Conservation (phyloP, 2,797 vertebrate species). For the Sebastes matsubarae region DNA sequence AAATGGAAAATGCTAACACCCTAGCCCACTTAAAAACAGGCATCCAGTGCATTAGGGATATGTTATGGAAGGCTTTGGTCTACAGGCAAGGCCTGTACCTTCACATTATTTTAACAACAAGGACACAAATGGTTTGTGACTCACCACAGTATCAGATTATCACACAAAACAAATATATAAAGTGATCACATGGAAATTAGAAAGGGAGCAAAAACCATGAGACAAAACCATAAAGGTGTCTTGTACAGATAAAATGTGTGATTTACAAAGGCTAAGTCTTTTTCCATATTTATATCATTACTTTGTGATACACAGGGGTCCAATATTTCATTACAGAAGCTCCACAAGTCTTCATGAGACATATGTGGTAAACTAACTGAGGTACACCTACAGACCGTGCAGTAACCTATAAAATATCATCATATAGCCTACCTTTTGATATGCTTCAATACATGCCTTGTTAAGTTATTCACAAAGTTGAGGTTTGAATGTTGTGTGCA, state of each 20-base stretch:
- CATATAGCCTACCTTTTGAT: neutral
- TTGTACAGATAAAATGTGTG: neutral
- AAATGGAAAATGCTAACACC: conserved; percentile 17
- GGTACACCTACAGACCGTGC: neutral
- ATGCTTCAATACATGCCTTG: conserved; percentile 14
- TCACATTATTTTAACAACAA: conserved; percentile 1
- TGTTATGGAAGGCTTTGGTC: neutral
- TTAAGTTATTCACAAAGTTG: conserved; percentile 20
- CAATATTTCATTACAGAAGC: conserved; percentile 11
- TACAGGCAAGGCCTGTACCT: neutral
- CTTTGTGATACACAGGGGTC: neutral
- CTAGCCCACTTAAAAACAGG: neutral
- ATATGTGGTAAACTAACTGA: neutral
- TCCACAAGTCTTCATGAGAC: neutral
- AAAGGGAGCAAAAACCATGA: neutral
- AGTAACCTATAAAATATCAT: neutral
- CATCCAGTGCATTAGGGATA: neutral
- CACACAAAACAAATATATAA: neutral
- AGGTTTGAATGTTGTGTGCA: conserved; percentile 9
- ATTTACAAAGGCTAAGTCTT: neutral
- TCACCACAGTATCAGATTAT: neutral
- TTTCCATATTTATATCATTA: neutral
- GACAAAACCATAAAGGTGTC: neutral
- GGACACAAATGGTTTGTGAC: neutral
- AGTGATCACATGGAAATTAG: neutral